phyloP scores from a whole-genome alignment of 2,113 vertebrate species.

The Nicator chloris region DNA sequence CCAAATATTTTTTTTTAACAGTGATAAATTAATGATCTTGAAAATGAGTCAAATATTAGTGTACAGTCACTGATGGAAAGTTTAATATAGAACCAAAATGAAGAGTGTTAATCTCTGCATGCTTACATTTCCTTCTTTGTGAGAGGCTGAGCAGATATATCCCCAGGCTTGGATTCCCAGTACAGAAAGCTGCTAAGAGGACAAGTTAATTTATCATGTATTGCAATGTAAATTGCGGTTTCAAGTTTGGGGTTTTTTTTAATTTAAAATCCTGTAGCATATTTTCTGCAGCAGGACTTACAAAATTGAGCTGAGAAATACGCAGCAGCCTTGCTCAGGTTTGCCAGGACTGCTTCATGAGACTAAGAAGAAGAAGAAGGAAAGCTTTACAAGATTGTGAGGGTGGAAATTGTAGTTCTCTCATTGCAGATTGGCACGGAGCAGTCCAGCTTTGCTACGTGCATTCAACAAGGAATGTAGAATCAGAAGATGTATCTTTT shows the following conservation, averaged over 20 bases:
- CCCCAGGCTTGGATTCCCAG: background rate
- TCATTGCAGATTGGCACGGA: background rate
- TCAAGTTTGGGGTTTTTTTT: background rate
- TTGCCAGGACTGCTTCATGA: background rate
- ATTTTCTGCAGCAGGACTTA: background rate
- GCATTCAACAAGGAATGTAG: too few species aligned
- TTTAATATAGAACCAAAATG: background rate
- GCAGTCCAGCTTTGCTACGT: background rate
- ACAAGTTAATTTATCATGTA: background rate
- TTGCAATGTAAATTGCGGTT: background rate
- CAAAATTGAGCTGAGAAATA: fast-evolving
- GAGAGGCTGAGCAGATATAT: background rate
- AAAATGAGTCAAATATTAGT: background rate
- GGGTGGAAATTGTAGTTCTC: background rate
- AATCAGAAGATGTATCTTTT: background rate
- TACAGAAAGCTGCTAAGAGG: background rate
- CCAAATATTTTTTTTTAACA: background rate
- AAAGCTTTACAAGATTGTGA: background rate
- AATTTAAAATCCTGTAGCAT: background rate
- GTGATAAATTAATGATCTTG: background rate
- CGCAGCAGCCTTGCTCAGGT: background rate
- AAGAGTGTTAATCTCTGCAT: background rate
- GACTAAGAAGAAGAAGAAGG: background rate
- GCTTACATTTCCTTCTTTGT: background rate
- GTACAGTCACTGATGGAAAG: background rate